These are phyloP conservation scores for Genyomyrus donnyi DNA, from an alignment of 2,113 vertebrate species.

Conservation along the genomic window DNA sequence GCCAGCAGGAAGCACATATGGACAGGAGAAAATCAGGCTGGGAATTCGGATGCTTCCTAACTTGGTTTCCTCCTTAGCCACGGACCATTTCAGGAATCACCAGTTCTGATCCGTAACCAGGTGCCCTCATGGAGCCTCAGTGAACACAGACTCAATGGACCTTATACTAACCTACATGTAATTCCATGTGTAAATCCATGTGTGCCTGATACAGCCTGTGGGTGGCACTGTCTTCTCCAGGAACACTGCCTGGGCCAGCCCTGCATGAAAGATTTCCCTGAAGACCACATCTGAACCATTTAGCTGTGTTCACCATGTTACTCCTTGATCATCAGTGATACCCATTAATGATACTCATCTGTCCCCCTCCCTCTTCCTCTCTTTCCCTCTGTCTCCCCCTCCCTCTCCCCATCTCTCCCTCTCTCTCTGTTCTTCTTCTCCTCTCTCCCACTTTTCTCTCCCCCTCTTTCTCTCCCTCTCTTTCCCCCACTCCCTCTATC, in stretches of 20 bases:
- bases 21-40: background rate
- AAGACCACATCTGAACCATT: constrained; percentile 33
- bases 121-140: background rate
- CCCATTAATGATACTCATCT: background rate
- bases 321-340: background rate
- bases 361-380: background rate
- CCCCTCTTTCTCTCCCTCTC: constrained; percentile 9
- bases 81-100: background rate
- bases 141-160: background rate
- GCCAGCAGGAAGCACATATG: background rate
- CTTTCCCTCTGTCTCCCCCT: background rate
- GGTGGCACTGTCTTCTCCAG: constrained; percentile 1
- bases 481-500: background rate
- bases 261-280: constrained; percentile 58
- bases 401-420: background rate
- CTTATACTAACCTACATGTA: background rate
- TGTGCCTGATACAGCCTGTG: background rate
- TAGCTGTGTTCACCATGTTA: constrained; percentile 47
- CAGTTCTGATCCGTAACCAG: background rate
- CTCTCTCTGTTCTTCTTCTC: background rate
- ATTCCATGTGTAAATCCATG: background rate
- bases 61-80: background rate
- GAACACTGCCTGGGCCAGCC: constrained; percentile 47
- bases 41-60: background rate
- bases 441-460: background rate